Evolutionary conservation across 2,888 invertebrate genomes (phyloP).

Genomic region (Carcina quercana): DNA sequence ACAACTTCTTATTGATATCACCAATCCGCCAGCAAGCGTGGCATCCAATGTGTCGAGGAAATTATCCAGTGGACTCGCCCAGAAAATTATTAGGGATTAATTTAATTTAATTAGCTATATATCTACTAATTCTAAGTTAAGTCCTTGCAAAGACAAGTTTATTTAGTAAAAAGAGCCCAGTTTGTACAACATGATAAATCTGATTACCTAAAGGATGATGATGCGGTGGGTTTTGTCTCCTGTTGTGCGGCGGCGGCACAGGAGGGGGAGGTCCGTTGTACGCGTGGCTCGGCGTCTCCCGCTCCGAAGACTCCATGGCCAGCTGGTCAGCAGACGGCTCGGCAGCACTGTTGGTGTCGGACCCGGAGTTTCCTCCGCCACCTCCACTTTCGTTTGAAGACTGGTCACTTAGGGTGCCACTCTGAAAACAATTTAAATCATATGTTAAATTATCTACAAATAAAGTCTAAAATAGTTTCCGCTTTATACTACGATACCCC

Average conservation of each 20-base stretch:
- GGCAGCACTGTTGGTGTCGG: slow-evolving; percentile 69
- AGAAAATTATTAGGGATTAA: too few relatives aligned
- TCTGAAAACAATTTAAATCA: slow-evolving; percentile 35
- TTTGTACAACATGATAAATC: too few relatives aligned
- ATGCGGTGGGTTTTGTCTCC: slow-evolving; percentile 81
- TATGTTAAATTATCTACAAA: neutral
- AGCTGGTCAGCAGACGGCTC: slow-evolving; percentile 80
- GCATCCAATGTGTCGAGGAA: too few relatives aligned
- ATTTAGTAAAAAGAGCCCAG: too few relatives aligned
- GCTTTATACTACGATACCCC: neutral
- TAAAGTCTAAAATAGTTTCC: too few relatives aligned
- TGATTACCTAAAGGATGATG: slow-evolving; percentile 67
- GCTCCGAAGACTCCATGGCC: slow-evolving; percentile 81
- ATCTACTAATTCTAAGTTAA: too few relatives aligned
- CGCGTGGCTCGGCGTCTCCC: slow-evolving; percentile 71
- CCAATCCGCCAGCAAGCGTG: too few relatives aligned
- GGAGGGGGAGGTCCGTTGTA: slow-evolving; percentile 71
- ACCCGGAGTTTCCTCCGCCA: slow-evolving; percentile 69
- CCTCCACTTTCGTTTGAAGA: slow-evolving; percentile 68
- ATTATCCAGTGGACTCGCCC: too few relatives aligned
- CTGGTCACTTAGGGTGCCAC: slow-evolving; percentile 55
- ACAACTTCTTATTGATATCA: too few relatives aligned
- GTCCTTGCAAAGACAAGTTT: too few relatives aligned
- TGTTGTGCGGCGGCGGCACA: slow-evolving; percentile 80
- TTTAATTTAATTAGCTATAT: too few relatives aligned